phyloP scores from a whole-genome alignment of 2,888 invertebrate species.

The Harpagoxenus sublaevis region DNA sequence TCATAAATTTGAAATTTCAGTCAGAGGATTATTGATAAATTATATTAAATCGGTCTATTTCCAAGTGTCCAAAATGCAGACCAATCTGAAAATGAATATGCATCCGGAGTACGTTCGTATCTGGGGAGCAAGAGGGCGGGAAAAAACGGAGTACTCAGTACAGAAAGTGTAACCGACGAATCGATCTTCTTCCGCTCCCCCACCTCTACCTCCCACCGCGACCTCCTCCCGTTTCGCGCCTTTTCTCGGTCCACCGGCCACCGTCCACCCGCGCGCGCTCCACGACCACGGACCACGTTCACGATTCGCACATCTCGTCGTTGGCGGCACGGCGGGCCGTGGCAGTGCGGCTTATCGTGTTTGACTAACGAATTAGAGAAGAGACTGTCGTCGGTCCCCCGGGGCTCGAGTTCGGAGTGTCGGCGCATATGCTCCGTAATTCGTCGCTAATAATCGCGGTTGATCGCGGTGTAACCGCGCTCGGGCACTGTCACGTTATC shows the following conservation, averaged over 20 bases:
- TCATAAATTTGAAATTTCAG: background rate
- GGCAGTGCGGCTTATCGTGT: background rate
- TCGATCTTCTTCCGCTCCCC: background rate
- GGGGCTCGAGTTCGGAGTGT: background rate
- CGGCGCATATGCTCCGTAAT: background rate
- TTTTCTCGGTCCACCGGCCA: background rate
- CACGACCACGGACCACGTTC: background rate
- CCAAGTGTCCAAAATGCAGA: background rate
- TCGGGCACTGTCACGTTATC: too few relatives aligned
- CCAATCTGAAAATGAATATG: background rate
- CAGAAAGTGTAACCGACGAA: background rate
- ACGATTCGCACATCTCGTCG: constrained; percentile 31
- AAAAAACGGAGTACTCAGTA: background rate
- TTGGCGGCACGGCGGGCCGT: background rate
- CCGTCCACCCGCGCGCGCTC: constrained; percentile 22
- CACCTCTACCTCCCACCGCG: background rate
- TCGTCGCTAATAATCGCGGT: background rate
- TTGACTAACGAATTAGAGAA: constrained; percentile 28
- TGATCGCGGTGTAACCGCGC: too few relatives aligned
- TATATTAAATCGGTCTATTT: background rate
- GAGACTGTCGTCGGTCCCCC: constrained; percentile 24
- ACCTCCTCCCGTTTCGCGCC: constrained; percentile 26
- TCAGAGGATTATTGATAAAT: background rate
- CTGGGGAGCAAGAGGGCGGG: too few relatives aligned
- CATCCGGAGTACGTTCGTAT: background rate